Evolutionary conservation across 2,888 invertebrate species (phyloP).

Genomic region (Tupiocoris notatus): DNA sequence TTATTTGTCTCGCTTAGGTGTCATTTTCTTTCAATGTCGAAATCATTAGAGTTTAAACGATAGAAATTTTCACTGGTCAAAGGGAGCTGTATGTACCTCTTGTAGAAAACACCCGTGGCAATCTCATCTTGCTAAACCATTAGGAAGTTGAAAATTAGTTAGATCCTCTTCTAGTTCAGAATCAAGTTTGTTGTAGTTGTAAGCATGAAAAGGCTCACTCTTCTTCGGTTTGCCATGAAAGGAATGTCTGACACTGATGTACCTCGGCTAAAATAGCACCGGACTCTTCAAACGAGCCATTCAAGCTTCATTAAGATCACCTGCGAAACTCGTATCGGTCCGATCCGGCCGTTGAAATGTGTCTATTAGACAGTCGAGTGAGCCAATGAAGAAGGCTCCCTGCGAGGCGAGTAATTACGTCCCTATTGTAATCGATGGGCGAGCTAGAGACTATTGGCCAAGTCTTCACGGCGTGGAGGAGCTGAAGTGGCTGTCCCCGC

Average conservation of each 20-base stretch:
- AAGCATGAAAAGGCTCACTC: too few relatives aligned
- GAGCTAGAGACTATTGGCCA: neutral
- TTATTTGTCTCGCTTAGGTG: too few relatives aligned
- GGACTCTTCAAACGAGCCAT: neutral
- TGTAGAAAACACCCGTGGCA: too few relatives aligned
- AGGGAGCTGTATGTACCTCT: too few relatives aligned
- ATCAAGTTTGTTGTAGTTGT: too few relatives aligned
- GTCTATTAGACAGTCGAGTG: neutral
- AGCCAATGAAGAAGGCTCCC: neutral
- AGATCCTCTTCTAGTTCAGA: too few relatives aligned
- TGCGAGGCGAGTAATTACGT: neutral
- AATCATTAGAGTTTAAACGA: too few relatives aligned
- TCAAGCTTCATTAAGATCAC: neutral
- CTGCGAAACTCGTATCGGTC: neutral
- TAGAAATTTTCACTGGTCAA: too few relatives aligned
- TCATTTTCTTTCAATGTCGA: too few relatives aligned
- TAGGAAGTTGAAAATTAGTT: too few relatives aligned
- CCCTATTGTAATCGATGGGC: neutral
- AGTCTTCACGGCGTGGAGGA: neutral
- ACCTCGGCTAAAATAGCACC: neutral
- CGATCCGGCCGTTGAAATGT: neutral
- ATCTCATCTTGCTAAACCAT: too few relatives aligned
- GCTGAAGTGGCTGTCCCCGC: neutral
- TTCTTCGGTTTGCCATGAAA: too few relatives aligned
- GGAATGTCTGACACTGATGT: neutral